phyloP scores from a whole-genome alignment of 1,140 invertebrate genomes.

The Schlechtendalia chinensis region DNA sequence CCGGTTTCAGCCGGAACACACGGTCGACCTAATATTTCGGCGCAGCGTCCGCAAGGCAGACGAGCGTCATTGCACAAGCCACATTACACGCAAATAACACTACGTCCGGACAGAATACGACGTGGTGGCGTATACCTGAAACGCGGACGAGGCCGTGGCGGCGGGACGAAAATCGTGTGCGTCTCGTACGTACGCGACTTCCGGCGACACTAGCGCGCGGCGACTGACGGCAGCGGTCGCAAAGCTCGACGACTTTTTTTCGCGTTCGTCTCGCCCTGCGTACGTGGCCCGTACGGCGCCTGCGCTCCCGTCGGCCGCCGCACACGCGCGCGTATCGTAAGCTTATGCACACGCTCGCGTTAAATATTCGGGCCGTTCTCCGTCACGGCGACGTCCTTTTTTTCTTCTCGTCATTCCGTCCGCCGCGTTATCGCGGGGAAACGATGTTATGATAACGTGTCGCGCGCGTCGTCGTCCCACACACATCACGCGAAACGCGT shows the following conservation, averaged over 20 bases:
- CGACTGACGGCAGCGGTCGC: slow-evolving; percentile 6
- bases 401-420: neutral
- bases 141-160: neutral
- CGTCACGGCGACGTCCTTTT: too few species aligned
- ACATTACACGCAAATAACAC: too few species aligned
- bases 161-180: neutral
- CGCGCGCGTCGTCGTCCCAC: too few species aligned
- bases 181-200: slow-evolving; percentile 23
- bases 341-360: neutral
- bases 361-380: neutral
- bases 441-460: too few species aligned
- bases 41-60: too few species aligned
- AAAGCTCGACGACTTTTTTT: slow-evolving; percentile 38
- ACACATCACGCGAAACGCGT: neutral
- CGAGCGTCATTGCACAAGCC: too few species aligned
- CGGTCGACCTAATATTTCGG: too few species aligned
- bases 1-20: too few species aligned
- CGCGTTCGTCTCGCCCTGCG: slow-evolving; percentile 17
- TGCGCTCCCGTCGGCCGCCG: neutral
- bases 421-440: neutral
- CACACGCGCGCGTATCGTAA: too few species aligned
- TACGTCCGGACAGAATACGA: too few species aligned
- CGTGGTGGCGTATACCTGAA: neutral
- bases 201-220: slow-evolving; percentile 25
- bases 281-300: neutral